Conservation (phyloP, 1,140 invertebrate species). For the Atta cephalotes region DNA sequence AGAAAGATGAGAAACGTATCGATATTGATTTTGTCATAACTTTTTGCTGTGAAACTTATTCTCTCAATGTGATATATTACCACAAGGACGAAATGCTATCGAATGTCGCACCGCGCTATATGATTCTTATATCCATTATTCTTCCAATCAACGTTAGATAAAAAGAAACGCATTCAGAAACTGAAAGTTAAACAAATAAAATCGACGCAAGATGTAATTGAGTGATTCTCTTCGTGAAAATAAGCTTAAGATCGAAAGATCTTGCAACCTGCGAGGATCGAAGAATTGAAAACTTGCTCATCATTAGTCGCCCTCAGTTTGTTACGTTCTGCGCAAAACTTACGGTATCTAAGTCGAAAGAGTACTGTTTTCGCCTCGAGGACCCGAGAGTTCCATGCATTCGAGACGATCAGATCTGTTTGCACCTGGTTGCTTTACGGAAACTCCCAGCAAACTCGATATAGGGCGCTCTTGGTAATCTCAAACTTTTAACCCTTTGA, state of each 20-base stretch:
- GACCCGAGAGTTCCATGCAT: constrained; percentile 24
- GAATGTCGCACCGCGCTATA: not conserved
- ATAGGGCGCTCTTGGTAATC: constrained; percentile 40
- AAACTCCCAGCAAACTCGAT: constrained; percentile 63
- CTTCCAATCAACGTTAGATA: not conserved
- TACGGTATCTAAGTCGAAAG: constrained; percentile 54
- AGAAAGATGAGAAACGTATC: not conserved
- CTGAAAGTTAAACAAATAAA: constrained; percentile 46
- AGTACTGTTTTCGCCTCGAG: constrained; percentile 38
- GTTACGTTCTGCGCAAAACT: constrained; percentile 35
- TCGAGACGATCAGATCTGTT: constrained; percentile 51
- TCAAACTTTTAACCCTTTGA: constrained; percentile 63
- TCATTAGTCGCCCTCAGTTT: constrained; percentile 39
- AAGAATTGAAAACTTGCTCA: constrained; percentile 62
- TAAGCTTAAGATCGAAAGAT: constrained; percentile 9
- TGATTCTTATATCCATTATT: constrained; percentile 12
- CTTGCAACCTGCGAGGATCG: not conserved
- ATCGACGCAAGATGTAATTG: constrained; percentile 33
- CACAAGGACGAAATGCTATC: constrained; percentile 3
- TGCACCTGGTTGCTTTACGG: constrained; percentile 55
- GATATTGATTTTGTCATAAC: not conserved
- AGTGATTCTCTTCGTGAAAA: constrained; percentile 29
- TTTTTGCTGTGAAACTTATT: not conserved
- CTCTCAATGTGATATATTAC: not conserved
- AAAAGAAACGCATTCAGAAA: constrained; percentile 12